Conservation (phyloP, 2,888 invertebrate species). For the Metellina segmentata region DNA sequence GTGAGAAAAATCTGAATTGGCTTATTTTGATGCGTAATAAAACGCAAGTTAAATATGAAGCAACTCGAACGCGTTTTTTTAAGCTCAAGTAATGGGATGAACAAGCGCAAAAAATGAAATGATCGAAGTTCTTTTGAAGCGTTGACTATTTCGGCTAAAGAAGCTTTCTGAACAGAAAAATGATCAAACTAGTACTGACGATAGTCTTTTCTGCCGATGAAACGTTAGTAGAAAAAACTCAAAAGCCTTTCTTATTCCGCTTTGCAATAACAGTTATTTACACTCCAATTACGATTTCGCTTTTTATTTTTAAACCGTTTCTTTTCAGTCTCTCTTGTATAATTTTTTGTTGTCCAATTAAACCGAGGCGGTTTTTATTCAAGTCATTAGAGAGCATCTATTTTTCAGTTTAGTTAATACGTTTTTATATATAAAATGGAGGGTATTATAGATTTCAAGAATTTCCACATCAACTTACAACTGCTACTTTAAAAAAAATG, state of each 20-base stretch:
- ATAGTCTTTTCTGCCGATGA: not conserved
- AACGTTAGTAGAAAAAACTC: not conserved
- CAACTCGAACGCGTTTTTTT: no score
- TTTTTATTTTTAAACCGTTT: conserved; percentile 1
- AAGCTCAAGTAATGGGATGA: no score
- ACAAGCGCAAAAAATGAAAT: no score
- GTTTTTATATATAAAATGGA: no score
- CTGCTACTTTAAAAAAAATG: no score
- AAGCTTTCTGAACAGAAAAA: not conserved
- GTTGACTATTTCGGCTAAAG: not conserved
- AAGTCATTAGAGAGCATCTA: not conserved
- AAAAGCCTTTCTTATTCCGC: not conserved
- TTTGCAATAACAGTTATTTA: conserved; percentile 4
- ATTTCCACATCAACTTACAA: no score
- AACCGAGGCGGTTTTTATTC: not conserved
- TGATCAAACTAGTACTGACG: not conserved
- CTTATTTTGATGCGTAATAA: no score
- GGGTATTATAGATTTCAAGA: no score
- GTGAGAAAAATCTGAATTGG: no score
- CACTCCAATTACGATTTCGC: not conserved
- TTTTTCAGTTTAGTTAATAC: not conserved
- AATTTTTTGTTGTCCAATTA: not conserved
- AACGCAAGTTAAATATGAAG: no score
- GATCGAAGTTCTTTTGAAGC: no score
- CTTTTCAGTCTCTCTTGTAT: not conserved